These are phyloP conservation scores for Acanthiza pusilla DNA, from an alignment of 2,797 vertebrate genomes.

Conservation along the genomic window DNA sequence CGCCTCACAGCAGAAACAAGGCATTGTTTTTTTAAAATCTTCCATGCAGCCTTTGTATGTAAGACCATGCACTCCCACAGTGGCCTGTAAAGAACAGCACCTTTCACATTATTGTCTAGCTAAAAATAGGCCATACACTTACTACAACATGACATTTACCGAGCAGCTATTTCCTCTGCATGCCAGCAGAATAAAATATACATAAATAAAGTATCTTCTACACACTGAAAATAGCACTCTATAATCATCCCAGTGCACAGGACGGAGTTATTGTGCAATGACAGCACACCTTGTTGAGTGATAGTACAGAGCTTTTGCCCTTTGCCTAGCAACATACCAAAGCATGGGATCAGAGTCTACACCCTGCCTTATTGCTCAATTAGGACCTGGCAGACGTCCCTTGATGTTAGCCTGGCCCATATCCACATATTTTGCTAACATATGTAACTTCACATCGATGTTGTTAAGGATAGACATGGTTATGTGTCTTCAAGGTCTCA, in stretches of 20 bases:
- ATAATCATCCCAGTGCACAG: background rate
- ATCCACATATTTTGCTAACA: constrained; percentile 47
- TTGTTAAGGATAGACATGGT: constrained; percentile 1
- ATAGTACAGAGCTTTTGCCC: constrained; percentile 32
- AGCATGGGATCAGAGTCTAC: constrained; percentile 53
- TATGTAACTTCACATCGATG: constrained; percentile 36
- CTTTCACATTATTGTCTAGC: background rate
- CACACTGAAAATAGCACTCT: constrained; percentile 26
- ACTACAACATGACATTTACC: background rate
- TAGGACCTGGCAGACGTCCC: constrained; percentile 16
- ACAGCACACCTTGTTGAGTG: constrained; percentile 54
- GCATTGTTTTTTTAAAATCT: background rate
- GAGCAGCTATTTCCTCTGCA: background rate
- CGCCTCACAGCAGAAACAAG: background rate
- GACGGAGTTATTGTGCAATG: constrained; percentile 21
- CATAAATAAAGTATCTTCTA: constrained; percentile 26
- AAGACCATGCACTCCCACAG: background rate
- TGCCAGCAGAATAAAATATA: constrained; percentile 40
- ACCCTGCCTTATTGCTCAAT: constrained; percentile 61
- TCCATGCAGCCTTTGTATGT: background rate
- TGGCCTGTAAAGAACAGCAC: background rate
- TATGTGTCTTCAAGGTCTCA: background rate
- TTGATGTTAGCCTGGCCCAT: background rate
- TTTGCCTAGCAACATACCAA: constrained; percentile 61
- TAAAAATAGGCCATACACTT: constrained; percentile 32